phyloP scores from a whole-genome alignment of 2,888 invertebrate genomes.

The Eilema sororculum region DNA sequence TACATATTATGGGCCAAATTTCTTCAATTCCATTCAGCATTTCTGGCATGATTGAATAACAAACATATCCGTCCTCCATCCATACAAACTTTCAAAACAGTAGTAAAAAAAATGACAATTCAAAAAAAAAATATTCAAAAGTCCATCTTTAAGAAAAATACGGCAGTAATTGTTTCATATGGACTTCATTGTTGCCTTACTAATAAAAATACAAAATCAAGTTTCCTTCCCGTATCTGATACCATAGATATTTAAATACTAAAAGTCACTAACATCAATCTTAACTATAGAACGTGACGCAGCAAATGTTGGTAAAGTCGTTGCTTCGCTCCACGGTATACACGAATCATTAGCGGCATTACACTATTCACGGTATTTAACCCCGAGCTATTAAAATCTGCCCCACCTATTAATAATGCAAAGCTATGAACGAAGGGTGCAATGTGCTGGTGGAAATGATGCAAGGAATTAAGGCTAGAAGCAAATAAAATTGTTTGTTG shows the following conservation, averaged over 20 bases:
- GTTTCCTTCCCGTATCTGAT: neutral
- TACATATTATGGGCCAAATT: neutral
- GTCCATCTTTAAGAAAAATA: neutral
- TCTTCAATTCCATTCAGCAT: neutral
- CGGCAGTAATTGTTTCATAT: neutral
- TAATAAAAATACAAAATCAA: too few relatives aligned
- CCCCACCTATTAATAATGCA: slow-evolving; percentile 9
- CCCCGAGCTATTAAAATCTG: slow-evolving; percentile 7
- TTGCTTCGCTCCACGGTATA: neutral
- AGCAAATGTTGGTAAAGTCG: neutral
- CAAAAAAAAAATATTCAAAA: too few relatives aligned
- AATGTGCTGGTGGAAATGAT: neutral
- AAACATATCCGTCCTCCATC: neutral
- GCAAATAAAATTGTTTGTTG: neutral
- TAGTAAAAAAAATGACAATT: neutral
- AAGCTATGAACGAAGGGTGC: neutral
- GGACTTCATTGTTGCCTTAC: too few relatives aligned
- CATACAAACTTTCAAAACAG: neutral
- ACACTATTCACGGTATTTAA: slow-evolving; percentile 7
- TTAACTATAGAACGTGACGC: neutral
- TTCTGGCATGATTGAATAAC: neutral
- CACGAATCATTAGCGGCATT: slow-evolving; percentile 13
- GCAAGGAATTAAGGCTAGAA: neutral
- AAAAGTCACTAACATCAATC: too few relatives aligned
- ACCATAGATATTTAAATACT: too few relatives aligned